These are phyloP conservation scores for Vannuccia rotundouncinata DNA, from an alignment of 2,888 invertebrate genomes.

Conservation along the genomic window DNA sequence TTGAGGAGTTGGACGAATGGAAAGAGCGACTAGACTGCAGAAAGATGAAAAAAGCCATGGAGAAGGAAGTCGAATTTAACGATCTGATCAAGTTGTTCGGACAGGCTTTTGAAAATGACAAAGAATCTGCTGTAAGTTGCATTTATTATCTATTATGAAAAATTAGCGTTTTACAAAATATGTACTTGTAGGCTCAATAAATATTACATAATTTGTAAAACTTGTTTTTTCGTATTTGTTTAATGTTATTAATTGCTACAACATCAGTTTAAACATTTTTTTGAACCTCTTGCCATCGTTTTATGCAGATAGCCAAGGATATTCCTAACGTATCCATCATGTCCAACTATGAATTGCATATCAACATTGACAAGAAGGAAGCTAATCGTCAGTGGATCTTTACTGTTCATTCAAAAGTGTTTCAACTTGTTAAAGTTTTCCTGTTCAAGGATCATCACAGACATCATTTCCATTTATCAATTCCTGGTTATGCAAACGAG, in stretches of 20 bases:
- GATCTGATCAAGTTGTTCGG: not conserved
- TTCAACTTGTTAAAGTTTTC: not conserved
- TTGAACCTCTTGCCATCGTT: not conserved
- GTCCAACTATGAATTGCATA: not conserved
- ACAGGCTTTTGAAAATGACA: not conserved
- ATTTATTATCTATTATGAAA: no score
- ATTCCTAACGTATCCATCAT: not conserved
- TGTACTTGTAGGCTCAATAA: no score
- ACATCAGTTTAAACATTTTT: no score
- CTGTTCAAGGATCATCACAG: not conserved
- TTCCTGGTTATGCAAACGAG: not conserved
- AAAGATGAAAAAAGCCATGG: conserved; percentile 50
- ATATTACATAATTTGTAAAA: no score
- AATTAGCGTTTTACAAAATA: no score
- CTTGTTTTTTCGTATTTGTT: no score
- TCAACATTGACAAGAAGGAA: not conserved
- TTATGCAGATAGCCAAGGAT: not conserved
- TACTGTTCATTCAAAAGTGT: not conserved
- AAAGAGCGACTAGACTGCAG: conserved; percentile 50
- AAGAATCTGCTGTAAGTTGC: not conserved
- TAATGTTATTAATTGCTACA: no score
- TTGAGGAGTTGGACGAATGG: conserved; percentile 54
- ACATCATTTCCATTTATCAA: not conserved
- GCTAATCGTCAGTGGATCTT: not conserved
- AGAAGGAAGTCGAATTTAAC: conserved; percentile 36